These are phyloP conservation scores for Epistrophe grossulariae DNA, from an alignment of 2,888 invertebrate species.

Conservation along the genomic window DNA sequence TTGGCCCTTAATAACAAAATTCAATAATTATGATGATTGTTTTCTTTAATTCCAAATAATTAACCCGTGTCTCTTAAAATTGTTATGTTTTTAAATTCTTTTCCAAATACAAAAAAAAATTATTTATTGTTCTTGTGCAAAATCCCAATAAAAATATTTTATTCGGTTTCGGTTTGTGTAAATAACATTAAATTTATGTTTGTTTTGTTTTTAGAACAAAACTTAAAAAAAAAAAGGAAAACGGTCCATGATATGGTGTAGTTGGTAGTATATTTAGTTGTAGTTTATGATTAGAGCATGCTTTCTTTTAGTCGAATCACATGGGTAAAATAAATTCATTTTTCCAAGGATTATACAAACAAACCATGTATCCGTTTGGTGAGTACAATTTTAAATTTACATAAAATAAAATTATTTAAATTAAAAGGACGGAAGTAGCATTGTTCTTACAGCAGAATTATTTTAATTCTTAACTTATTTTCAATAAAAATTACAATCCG, in stretches of 20 bases:
- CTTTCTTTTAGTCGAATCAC: slow-evolving; percentile 30
- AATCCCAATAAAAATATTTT: slow-evolving; percentile 33
- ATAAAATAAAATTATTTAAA: too few species aligned
- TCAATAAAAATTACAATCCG: too few species aligned
- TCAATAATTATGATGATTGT: not conserved
- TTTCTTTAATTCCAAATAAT: not conserved
- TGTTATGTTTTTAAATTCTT: not conserved
- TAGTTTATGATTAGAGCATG: not conserved
- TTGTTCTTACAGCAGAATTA: too few species aligned
- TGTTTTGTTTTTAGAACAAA: slow-evolving; percentile 29
- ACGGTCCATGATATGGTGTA: not conserved
- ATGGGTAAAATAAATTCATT: not conserved
- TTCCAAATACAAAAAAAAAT: not conserved
- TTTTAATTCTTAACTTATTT: too few species aligned
- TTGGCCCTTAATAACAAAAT: slow-evolving; percentile 17
- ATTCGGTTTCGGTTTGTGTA: slow-evolving; percentile 65
- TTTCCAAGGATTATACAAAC: not conserved
- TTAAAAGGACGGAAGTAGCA: too few species aligned
- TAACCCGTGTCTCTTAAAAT: not conserved
- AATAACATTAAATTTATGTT: slow-evolving; percentile 45
- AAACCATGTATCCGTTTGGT: not conserved
- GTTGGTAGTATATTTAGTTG: slow-evolving; percentile 19
- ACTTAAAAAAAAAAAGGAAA: not conserved
- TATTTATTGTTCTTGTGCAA: not conserved
- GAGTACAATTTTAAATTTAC: not conserved